A percentile compares a stretch with the other conserved stretches of the same genome.
These are phyloP conservation scores for Nomada hirtipes DNA, from an alignment of 2,888 invertebrate species.

Conservation along the genomic window DNA sequence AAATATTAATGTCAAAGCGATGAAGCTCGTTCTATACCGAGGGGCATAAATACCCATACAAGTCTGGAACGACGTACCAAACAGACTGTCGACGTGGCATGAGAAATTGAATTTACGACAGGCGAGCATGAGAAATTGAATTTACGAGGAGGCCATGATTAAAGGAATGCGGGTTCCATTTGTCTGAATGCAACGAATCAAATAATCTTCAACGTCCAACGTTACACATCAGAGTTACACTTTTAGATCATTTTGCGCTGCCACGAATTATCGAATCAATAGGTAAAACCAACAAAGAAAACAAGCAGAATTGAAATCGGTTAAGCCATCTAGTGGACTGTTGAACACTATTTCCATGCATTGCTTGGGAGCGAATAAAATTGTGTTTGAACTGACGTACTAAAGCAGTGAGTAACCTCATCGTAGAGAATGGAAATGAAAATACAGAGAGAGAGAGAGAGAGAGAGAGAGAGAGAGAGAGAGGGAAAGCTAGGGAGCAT, in stretches of 20 bases:
- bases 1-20: not conserved
- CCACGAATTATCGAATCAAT: too few species aligned
- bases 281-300: too few species aligned
- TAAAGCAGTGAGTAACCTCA: too few species aligned
- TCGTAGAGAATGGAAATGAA: too few species aligned
- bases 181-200: conserved; percentile 14
- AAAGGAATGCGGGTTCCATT: conserved; percentile 1
- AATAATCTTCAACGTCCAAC: not conserved
- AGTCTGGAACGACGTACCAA: conserved; percentile 5
- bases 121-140: conserved; percentile 14
- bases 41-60: not conserved
- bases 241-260: not conserved
- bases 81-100: not conserved
- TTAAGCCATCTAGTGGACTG: too few species aligned
- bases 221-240: too few species aligned
- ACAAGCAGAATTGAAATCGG: too few species aligned
- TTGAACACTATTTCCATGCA: too few species aligned
- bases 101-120: conserved; percentile 10
- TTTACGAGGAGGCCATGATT: not conserved
- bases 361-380: too few species aligned
- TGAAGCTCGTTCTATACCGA: not conserved
- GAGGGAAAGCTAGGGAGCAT: not conserved
- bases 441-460: too few species aligned
- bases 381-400: too few species aligned
- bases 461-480: too few species aligned